phyloP scores from a whole-genome alignment of 2,888 invertebrate species.

The Crossocerus cetratus region DNA sequence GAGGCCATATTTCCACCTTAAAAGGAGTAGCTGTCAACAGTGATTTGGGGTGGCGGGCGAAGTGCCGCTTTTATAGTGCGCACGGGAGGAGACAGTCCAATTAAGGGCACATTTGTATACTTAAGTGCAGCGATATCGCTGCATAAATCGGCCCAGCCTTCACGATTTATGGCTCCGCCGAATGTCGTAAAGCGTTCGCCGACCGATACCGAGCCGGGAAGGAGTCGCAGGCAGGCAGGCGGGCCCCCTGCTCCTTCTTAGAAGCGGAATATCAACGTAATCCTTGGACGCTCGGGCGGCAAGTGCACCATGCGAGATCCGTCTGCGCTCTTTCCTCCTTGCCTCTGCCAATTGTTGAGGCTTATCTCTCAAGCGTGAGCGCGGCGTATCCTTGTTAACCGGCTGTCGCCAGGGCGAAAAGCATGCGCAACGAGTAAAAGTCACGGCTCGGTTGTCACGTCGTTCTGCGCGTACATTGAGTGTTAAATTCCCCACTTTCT shows the following conservation, averaged over 20 bases:
- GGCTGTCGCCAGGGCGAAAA: too few species aligned
- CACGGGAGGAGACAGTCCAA: slow-evolving; percentile 67
- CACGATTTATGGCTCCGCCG: slow-evolving; percentile 67
- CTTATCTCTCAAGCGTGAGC: background rate
- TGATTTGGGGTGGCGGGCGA: slow-evolving; percentile 57
- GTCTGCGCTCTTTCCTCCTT: slow-evolving; percentile 6
- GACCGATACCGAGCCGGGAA: slow-evolving; percentile 28
- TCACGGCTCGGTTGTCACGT: background rate
- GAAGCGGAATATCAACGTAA: slow-evolving; percentile 45
- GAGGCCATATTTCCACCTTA: slow-evolving; percentile 56
- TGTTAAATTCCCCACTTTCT: slow-evolving; percentile 20
- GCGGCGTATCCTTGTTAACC: background rate
- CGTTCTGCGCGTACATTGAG: background rate
- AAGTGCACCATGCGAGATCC: slow-evolving; percentile 3
- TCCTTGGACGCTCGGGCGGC: slow-evolving; percentile 22
- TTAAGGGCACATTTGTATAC: slow-evolving; percentile 70
- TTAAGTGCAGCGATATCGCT: slow-evolving; percentile 68
- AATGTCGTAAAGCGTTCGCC: slow-evolving; percentile 67
- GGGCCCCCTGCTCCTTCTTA: slow-evolving; percentile 42
- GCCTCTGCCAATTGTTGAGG: background rate
- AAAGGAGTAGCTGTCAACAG: slow-evolving; percentile 56
- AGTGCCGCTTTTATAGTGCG: slow-evolving; percentile 60
- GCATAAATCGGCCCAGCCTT: slow-evolving; percentile 64
- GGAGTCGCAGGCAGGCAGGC: too few species aligned
- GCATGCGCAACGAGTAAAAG: background rate